Evolutionary conservation across 2,113 vertebrate genomes (phyloP), one percentile per base, ranked within the genome.

Genomic region (Grammomys surdaster): DNA sequence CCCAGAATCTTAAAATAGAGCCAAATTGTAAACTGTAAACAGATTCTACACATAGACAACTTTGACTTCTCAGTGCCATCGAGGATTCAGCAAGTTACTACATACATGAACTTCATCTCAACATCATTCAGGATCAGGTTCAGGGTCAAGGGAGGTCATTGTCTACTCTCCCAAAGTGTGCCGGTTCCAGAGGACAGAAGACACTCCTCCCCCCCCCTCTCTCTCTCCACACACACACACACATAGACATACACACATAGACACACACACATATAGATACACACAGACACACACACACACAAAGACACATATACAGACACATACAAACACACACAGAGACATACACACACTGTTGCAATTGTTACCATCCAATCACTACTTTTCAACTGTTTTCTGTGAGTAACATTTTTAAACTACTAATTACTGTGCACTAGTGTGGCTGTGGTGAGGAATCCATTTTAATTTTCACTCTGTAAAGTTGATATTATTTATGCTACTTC

Each of bases 1-100:
- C 48, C 86, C 28, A 67, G 33, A n/a, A 63, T 63, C 54, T 95
- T 28, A 96, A 89, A 70, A 80, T 11, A 92, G 43, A 94, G 70
- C 78, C 77, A 60, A 46, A 73, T 14, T 8, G 51, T 8, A 46
- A 90, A 46, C 54, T 89, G 19, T 58, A 88, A 87, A 19, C 11
- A 20, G 43, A 65, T 65, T 89, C 46, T 60, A 40, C 46, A 89
- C 63, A 20, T 20, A 91, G 69, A 56, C 40, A 82, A 40, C 13
- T 20, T 33, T 31, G 46, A 33, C 13, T 56, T 65, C 67, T 48
- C 67, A 19, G 1, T 43, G 7, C 40, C 20, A 13, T 12, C 4
- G 3, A 77, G 12, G 48, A 36, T 4, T 36, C 0, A 7, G 36
- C 36, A 36, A 63, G 48, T 36, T n/a, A 40, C 13, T 31, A 56